Conservation (phyloP, 2,888 invertebrate species). For the Sthenelais limicola region DNA sequence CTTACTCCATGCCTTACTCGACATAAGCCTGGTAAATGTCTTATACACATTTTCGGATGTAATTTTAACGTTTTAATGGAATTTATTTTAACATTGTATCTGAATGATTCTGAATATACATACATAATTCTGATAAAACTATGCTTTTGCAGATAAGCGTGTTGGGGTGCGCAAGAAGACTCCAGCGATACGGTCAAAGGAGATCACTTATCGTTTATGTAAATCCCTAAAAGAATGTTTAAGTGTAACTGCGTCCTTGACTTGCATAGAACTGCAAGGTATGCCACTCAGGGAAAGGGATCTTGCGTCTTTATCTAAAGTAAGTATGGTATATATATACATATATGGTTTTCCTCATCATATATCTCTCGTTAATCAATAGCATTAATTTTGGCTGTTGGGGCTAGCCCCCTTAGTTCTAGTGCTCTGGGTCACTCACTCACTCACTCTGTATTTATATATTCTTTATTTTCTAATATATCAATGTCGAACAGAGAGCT, state of each 20-base stretch:
- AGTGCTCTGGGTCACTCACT: neutral
- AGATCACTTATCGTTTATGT: constrained; percentile 69
- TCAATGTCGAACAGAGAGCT: too few relatives aligned
- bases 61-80: too few relatives aligned
- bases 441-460: neutral
- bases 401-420: neutral
- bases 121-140: too few relatives aligned
- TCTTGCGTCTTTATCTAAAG: constrained; percentile 65
- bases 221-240: constrained; percentile 69
- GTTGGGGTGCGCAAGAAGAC: constrained; percentile 42
- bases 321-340: constrained; percentile 45
- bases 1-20: too few relatives aligned
- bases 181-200: constrained; percentile 69
- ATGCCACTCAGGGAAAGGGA: constrained; percentile 68
- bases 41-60: too few relatives aligned
- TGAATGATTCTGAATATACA: too few relatives aligned
- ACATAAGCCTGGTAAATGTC: too few relatives aligned
- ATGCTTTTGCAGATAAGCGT: constrained; percentile 12
- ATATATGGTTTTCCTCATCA: too few relatives aligned
- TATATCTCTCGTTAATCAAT: too few relatives aligned
- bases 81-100: too few relatives aligned
- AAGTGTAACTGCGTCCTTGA: constrained; percentile 59
- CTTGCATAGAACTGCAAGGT: constrained; percentile 68
- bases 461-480: neutral
- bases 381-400: neutral